A percentile compares a stretch with the other conserved stretches of the same genome.
Conservation (phyloP, 2,797 vertebrate genomes). For the Amniataba percoides region DNA sequence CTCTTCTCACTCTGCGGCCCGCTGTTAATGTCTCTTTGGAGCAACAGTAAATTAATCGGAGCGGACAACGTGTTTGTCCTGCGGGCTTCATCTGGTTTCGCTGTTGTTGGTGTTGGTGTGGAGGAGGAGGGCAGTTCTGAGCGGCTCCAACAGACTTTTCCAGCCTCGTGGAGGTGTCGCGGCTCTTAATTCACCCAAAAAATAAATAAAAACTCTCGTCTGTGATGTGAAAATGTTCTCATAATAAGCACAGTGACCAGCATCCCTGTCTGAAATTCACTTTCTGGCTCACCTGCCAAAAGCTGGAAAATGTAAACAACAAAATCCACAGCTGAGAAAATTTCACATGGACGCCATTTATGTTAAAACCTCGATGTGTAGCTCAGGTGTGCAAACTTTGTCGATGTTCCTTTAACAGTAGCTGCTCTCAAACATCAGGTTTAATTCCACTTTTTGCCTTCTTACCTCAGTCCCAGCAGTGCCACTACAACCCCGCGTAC, state of each 20-base stretch:
- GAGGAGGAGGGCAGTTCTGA: slow-evolving; percentile 50
- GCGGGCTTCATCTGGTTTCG: slow-evolving; percentile 57
- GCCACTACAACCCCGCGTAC: slow-evolving; percentile 79
- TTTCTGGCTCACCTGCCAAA: not conserved
- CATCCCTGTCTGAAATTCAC: too few relatives aligned
- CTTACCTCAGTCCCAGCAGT: slow-evolving; percentile 80
- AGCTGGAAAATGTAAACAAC: not conserved
- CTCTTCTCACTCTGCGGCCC: slow-evolving; percentile 57
- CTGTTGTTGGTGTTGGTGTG: slow-evolving; percentile 35
- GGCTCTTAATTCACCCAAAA: slow-evolving; percentile 25
- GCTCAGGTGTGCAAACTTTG: not conserved
- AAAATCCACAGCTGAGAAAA: not conserved
- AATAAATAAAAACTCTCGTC: not conserved
- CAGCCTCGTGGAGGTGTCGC: slow-evolving; percentile 11
- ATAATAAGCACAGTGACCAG: not conserved
- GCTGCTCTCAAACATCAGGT: not conserved
- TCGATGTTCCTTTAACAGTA: not conserved
- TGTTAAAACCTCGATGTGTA: too few relatives aligned
- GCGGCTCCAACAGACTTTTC: not conserved
- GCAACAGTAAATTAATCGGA: slow-evolving; percentile 71
- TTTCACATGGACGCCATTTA: not conserved
- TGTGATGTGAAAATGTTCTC: slow-evolving; percentile 16
- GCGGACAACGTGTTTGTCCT: slow-evolving; percentile 71
- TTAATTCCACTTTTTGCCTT: not conserved
- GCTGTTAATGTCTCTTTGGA: slow-evolving; percentile 74